Evolutionary conservation across 2,888 invertebrate species (phyloP), one percentile per base, ranked within the genome.

Genomic region (Torymus texanus): DNA sequence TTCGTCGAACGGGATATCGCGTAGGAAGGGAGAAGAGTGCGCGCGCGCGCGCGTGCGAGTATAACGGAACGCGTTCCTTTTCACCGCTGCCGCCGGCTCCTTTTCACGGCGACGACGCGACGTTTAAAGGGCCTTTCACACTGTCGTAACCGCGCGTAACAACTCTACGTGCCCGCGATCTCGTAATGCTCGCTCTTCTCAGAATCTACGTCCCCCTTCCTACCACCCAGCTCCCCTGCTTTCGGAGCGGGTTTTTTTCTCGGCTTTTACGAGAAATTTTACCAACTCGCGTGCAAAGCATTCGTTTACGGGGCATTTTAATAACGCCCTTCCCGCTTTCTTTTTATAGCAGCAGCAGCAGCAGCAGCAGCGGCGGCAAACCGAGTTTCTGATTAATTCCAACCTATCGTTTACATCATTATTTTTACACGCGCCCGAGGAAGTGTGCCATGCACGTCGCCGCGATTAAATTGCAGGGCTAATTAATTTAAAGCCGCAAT

Each of bases 1-100:
- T 79, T 74, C 74, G 62, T 58, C 78, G 67, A 76, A 79, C 80
- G 75, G 78, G 76, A 79, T 74, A 81, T 75, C 67, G 77, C 78
- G 76, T 77, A 78, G 56, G 51, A 78, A 65, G 75, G 78, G 67
- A 62, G 80, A 53, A 55, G 18, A 56, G 41, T 14, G 21, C 56
- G 58, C 74, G 68, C 75, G 78, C 51, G 53, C 16, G 12, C 75
- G 78, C 51, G 53, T 13, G 12, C 4, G 24, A 62, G 24, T 13
- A 13, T 13, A 76, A 59, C 65, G 76, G 62, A 65, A 77, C 65
- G 56, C 56, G 58, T 56, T 63, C 61, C 24, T 62, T 62, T 62
- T 62, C 72, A 53, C 41, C 53, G 72, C 58, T 56, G 59, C 53
- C 61, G 71, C 14, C 11, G 53, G 53, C 41, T 41, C 41, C 41